phyloP scores from a whole-genome alignment of 2,113 vertebrate species.

The Rhinolophus ferrumequinum region DNA sequence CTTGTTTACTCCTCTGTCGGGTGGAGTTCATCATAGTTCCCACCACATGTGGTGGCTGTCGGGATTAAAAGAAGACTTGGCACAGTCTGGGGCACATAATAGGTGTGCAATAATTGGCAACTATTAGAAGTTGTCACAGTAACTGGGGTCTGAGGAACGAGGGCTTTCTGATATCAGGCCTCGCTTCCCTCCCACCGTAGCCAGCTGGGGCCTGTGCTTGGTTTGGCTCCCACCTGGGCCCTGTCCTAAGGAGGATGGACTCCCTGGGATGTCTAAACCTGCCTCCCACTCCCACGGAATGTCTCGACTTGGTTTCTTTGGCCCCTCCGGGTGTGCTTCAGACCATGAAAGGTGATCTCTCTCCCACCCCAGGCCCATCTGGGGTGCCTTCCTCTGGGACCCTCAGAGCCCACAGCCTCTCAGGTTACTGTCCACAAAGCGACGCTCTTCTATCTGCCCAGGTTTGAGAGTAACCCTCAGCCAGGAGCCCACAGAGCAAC shows the following conservation, averaged over 20 bases:
- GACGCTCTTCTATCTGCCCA: neutral
- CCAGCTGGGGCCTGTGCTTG: neutral
- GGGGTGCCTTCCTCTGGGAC: neutral
- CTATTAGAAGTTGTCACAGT: neutral
- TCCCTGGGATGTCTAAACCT: neutral
- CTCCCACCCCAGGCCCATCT: neutral
- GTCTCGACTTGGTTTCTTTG: neutral
- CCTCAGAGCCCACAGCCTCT: neutral
- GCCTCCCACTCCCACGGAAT: neutral
- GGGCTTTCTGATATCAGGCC: neutral
- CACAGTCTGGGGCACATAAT: neutral
- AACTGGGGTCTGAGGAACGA: neutral
- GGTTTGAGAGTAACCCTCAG: neutral
- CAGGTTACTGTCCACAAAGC: neutral
- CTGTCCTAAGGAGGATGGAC: neutral
- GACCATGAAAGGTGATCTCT: neutral
- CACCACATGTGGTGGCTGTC: rapidly evolving
- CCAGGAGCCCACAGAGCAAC: neutral
- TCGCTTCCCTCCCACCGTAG: neutral
- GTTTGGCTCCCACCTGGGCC: neutral
- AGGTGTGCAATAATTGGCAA: neutral
- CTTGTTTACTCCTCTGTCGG: neutral
- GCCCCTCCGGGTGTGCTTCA: neutral
- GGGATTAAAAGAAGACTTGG: neutral
- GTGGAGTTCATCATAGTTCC: neutral